A percentile compares a stretch with the other conserved stretches of the same genome.
These are phyloP conservation scores for Cremastinae sp. DNA, from an alignment of 2,888 invertebrate genomes.

Conservation along the genomic window DNA sequence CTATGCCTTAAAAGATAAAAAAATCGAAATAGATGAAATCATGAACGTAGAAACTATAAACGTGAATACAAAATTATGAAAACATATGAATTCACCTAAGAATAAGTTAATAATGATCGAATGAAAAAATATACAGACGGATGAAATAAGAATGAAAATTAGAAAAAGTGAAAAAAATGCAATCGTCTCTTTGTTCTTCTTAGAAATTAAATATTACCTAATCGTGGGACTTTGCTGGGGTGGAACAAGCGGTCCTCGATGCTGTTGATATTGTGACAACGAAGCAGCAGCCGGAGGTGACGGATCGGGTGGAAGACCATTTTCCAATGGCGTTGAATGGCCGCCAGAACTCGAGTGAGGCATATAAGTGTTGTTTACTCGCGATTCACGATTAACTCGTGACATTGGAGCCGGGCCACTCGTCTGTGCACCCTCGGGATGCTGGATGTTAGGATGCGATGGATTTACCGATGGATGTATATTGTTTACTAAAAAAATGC, in stretches of 20 bases:
- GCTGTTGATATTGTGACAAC: constrained; percentile 75
- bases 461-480: constrained; percentile 81
- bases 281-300: constrained; percentile 77
- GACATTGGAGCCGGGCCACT: constrained; percentile 74
- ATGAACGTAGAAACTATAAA: background rate
- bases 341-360: constrained; percentile 75
- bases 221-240: constrained; percentile 80
- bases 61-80: no score
- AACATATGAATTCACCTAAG: no score
- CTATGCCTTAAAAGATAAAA: constrained; percentile 73
- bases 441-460: constrained; percentile 80
- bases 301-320: constrained; percentile 81
- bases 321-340: constrained; percentile 79
- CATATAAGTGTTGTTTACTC: constrained; percentile 76
- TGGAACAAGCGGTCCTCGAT: constrained; percentile 76
- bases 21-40: background rate
- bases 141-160: no score
- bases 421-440: constrained; percentile 79
- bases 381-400: constrained; percentile 73
- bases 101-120: no score
- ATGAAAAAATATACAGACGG: no score
- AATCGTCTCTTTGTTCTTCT: constrained; percentile 3
- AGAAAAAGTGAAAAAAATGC: constrained; percentile 22
- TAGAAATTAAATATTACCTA: constrained; percentile 72
- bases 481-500: constrained; percentile 80